phyloP scores from a whole-genome alignment of 1,140 invertebrate species.

The Gryllus bimaculatus region DNA sequence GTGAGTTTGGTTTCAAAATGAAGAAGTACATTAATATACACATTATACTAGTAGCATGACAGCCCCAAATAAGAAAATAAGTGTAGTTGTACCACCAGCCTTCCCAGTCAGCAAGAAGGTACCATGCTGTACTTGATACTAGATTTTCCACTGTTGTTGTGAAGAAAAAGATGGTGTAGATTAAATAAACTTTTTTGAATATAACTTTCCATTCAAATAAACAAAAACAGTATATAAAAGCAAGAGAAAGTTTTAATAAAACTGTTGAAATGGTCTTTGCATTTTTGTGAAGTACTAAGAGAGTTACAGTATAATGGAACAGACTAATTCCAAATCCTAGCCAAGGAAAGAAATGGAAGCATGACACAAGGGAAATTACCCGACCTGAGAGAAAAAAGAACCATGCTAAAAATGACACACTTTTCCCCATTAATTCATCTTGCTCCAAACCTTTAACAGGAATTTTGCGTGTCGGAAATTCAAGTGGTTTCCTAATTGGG shows the following conservation, averaged over 20 bases:
- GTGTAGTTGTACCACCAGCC: constrained; percentile 38
- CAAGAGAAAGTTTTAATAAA: constrained; percentile 53
- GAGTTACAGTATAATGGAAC: constrained; percentile 45
- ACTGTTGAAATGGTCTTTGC: constrained; percentile 43
- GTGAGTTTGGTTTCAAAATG: constrained; percentile 34
- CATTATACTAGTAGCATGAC: constrained; percentile 33
- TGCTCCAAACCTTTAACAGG: constrained; percentile 48
- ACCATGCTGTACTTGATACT: constrained; percentile 53
- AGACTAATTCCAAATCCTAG: constrained; percentile 44
- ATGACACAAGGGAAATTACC: constrained; percentile 54
- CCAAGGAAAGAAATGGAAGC: constrained; percentile 54
- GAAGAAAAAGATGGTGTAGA: constrained; percentile 52
- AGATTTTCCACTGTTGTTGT: constrained; percentile 54
- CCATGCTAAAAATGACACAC: constrained; percentile 59
- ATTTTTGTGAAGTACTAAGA: constrained; percentile 45
- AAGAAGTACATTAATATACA: constrained; percentile 32
- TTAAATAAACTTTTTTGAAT: constrained; percentile 55
- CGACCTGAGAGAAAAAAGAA: constrained; percentile 56
- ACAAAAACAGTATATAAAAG: constrained; percentile 59
- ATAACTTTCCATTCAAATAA: constrained; percentile 64
- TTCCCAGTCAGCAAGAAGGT: constrained; percentile 40
- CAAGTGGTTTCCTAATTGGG: constrained; percentile 6
- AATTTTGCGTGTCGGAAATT: constrained; percentile 31
- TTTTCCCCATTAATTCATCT: constrained; percentile 53
- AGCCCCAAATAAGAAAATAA: constrained; percentile 32